phyloP scores from a whole-genome alignment of 2,797 vertebrate species.

The Gymnoscopelus microlampas region DNA sequence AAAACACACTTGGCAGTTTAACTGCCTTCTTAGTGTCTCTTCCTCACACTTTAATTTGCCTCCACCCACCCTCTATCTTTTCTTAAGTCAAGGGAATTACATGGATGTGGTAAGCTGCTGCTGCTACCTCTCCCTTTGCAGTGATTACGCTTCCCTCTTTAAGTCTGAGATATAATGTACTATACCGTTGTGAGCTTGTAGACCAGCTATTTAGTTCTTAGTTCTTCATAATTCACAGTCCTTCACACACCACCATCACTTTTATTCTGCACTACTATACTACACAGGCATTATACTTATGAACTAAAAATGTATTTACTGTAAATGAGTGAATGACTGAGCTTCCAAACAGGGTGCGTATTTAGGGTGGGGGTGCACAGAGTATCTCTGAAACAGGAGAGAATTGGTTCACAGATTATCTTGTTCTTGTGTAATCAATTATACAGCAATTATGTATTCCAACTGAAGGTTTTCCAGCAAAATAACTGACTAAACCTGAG shows the following conservation, averaged over 20 bases:
- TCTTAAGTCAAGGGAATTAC: conserved; percentile 33
- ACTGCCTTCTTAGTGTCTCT: conserved; percentile 12
- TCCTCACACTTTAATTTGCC: neutral
- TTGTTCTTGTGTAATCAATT: conserved; percentile 34
- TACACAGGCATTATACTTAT: conserved; percentile 40
- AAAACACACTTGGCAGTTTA: no score
- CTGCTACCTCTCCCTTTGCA: conserved; percentile 25
- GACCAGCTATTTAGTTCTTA: no score
- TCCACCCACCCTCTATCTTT: neutral
- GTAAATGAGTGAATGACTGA: no score
- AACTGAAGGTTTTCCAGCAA: conserved; percentile 11
- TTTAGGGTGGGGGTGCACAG: no score
- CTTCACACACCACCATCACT: conserved; percentile 35
- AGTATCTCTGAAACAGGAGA: conserved; percentile 30
- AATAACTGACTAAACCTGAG: no score
- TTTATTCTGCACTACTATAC: no score
- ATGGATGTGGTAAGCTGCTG: conserved; percentile 22
- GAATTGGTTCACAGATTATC: conserved; percentile 25
- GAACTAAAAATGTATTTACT: conserved; percentile 62
- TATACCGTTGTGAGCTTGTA: no score
- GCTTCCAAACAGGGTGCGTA: conserved; percentile 16
- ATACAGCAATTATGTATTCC: conserved; percentile 24
- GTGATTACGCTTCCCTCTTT: conserved; percentile 50
- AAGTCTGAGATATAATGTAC: neutral
- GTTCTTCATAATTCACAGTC: conserved; percentile 44